A percentile compares a stretch with the other conserved stretches of the same genome.
Conservation (phyloP, 2,797 vertebrate species). For the Labroides dimidiatus region DNA sequence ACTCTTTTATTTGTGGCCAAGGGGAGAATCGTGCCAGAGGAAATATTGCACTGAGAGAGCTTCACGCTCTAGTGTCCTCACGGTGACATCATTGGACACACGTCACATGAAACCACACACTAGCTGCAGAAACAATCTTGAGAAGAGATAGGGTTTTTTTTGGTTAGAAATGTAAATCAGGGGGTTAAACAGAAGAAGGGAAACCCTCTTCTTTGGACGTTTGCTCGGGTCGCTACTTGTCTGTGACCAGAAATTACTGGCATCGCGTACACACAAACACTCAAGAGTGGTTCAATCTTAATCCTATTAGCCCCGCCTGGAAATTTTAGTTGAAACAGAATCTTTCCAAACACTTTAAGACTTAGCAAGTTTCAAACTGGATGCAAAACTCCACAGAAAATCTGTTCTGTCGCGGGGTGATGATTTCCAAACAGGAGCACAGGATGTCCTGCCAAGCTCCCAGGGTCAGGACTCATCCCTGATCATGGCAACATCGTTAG, state of each 20-base stretch:
- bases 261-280: slow-evolving; percentile 31
- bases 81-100: slow-evolving; percentile 52
- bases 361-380: slow-evolving; percentile 42
- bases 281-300: slow-evolving; percentile 38
- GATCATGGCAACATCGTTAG: slow-evolving; percentile 60
- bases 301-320: slow-evolving; percentile 54
- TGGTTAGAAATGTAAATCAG: no score
- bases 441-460: slow-evolving; percentile 58
- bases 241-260: slow-evolving; percentile 32
- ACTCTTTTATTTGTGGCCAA: slow-evolving; percentile 66
- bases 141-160: not conserved
- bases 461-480: slow-evolving; percentile 62
- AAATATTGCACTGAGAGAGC: slow-evolving; percentile 62
- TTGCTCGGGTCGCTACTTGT: slow-evolving; percentile 27
- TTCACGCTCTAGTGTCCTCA: slow-evolving; percentile 61
- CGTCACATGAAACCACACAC: slow-evolving; percentile 17
- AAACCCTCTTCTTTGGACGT: slow-evolving; percentile 10
- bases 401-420: slow-evolving; percentile 38
- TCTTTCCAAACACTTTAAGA: slow-evolving; percentile 51
- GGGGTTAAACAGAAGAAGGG: not conserved
- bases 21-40: slow-evolving; percentile 46
- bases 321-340: slow-evolving; percentile 55
- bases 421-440: slow-evolving; percentile 43
- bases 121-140: slow-evolving; percentile 1
- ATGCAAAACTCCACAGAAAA: slow-evolving; percentile 37